Percentiles rank a stretch among this genome's conserved stretches.
phyloP scores from a whole-genome alignment of 2,888 invertebrate species.

The Odontothrips loti region DNA sequence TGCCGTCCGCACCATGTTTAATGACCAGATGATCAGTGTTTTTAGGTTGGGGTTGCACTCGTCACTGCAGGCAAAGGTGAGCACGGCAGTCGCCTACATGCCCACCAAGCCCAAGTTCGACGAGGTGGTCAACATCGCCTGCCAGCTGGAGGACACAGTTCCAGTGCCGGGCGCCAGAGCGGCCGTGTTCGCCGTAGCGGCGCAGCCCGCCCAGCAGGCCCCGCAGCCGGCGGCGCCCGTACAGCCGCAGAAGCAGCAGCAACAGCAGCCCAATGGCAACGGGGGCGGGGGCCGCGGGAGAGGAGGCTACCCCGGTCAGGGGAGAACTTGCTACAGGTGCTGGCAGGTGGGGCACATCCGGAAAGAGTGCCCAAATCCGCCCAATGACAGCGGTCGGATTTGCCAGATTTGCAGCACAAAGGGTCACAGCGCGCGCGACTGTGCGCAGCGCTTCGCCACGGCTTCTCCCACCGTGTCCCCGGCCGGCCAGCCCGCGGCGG shows the following conservation, averaged over 20 bases:
- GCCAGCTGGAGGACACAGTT: not conserved
- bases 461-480: no score
- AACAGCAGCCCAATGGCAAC: not conserved
- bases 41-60: not conserved
- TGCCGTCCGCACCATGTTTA: not conserved
- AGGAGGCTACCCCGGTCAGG: no score
- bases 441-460: no score
- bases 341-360: not conserved
- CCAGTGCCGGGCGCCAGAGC: not conserved
- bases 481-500: no score
- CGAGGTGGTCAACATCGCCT: not conserved
- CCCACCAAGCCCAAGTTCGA: not conserved
- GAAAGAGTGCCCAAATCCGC: no score
- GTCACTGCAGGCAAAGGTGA: not conserved
- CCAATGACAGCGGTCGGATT: no score
- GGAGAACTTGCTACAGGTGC: not conserved
- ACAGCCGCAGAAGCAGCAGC: no score
- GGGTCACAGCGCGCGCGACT: no score
- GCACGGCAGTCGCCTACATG: not conserved
- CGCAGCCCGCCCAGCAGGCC: not conserved
- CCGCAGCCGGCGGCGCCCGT: not conserved
- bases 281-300: not conserved
- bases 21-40: not conserved
- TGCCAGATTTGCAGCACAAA: no score
- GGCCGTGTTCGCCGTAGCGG: not conserved